These are phyloP conservation scores for Anolis apletophallus DNA, from an alignment of 2,797 vertebrate genomes.

Conservation along the genomic window DNA sequence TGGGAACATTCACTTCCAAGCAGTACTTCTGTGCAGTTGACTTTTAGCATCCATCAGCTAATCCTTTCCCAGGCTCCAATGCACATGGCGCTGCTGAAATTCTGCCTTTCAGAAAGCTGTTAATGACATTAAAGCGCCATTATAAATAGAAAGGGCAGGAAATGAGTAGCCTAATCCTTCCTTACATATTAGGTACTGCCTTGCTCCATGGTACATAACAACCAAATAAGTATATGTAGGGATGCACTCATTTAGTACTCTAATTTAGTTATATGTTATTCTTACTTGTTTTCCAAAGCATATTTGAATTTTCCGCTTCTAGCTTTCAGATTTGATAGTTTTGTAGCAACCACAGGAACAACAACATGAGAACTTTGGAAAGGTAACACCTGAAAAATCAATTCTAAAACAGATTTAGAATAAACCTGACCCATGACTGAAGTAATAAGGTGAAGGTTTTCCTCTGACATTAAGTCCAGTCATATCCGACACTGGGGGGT, in stretches of 20 bases:
- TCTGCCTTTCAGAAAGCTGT: background rate
- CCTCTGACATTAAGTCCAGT: too few species aligned
- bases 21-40: background rate
- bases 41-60: background rate
- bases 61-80: background rate
- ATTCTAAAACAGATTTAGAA: background rate
- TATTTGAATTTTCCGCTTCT: background rate
- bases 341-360: background rate
- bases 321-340: background rate
- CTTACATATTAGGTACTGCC: background rate
- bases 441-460: background rate
- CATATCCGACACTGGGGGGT: too few species aligned
- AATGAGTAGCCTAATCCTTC: background rate
- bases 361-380: background rate
- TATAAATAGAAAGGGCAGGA: background rate
- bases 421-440: background rate
- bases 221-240: too few species aligned
- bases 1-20: background rate
- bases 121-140: background rate
- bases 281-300: background rate
- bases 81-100: background rate
- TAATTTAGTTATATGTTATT: background rate
- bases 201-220: background rate
- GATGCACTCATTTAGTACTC: background rate
- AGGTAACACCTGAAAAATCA: background rate